Conservation (phyloP, 2,888 invertebrate genomes). For the Torymus aiolomorphi region DNA sequence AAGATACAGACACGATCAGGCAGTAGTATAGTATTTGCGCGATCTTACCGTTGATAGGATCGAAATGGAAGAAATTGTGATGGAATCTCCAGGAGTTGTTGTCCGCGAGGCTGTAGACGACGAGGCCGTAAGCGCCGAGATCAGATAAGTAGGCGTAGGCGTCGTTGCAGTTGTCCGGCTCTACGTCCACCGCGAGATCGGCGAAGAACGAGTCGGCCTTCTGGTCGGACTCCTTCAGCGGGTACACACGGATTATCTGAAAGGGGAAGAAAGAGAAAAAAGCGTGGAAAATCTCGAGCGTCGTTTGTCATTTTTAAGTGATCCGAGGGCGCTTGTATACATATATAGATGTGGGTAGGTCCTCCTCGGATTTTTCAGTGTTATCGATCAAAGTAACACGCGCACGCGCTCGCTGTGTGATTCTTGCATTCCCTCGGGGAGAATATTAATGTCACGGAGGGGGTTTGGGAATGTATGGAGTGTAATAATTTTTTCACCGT, state of each 20-base stretch:
- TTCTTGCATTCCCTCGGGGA: background rate
- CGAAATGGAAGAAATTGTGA: constrained; percentile 90
- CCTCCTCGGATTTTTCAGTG: constrained; percentile 24
- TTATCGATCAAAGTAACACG: constrained; percentile 45
- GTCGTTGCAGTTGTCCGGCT: constrained; percentile 83
- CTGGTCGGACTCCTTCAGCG: constrained; percentile 81
- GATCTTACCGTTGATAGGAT: constrained; percentile 79
- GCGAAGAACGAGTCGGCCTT: constrained; percentile 88
- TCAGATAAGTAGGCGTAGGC: constrained; percentile 89
- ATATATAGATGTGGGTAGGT: background rate
- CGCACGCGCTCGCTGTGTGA: background rate
- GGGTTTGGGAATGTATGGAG: background rate
- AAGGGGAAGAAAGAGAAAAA: constrained; percentile 33
- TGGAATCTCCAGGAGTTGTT: constrained; percentile 87
- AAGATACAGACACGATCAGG: background rate
- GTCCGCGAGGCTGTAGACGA: constrained; percentile 85
- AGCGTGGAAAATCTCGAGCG: too few species aligned
- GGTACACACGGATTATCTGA: constrained; percentile 80
- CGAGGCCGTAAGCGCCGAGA: constrained; percentile 84
- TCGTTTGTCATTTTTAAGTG: constrained; percentile 53
- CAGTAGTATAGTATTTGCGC: background rate
- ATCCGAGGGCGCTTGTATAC: background rate
- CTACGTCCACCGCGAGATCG: constrained; percentile 85
- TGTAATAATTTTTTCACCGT: constrained; percentile 28
- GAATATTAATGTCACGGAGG: constrained; percentile 48